Base-by-base conservation (phyloP, 2,888 invertebrate species). In the Chrysolina oricalcia region DNA sequence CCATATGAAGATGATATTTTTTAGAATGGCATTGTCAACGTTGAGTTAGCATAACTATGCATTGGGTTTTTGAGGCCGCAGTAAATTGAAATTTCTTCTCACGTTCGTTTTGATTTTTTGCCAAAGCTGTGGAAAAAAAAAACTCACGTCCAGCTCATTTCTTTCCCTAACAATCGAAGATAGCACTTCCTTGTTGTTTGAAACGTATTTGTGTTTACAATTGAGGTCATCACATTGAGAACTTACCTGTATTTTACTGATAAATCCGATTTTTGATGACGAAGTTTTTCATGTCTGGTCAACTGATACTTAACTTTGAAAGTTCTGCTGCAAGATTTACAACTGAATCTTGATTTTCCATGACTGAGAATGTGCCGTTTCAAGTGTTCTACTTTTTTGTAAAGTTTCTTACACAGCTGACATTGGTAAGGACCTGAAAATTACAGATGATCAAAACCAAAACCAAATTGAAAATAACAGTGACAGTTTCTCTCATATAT, bases 371-470 rank as follows among this genome's bases (percentile, higher is more conserved):
- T 53, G 13, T 53, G 53, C 21, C 0, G 11, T 21, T 53, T 53
- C 21, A 53, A 53, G 10, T 11, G 21, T 15, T 13, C 21, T 1
- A 53, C 11, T 4, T 9, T 13, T 53, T 53, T 53, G 21, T 19
- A 21, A 5, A 11, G 3, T 53, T 21, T 23, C 21, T 0, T 21
- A 53, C 53, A 53, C 10, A 53, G 21, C 21, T 53, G 53, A 53
- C 53, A 53, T 53, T 53, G 21, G 21, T 21, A 11, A 53, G 53
- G 53, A 21, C 13, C 53, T 53, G 53, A 53, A 53, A 53, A 48
- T 48, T 17, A 9, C 48, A 17, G n/a, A 48, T 2, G 9, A 8
- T 1, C 9, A 48, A 17, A n/a, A 48, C n/a, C 48, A 48, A 9
- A 48, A 17, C 8, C 13, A 46, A 46, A n/a, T n/a, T n/a, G n/a